Base-by-base conservation (phyloP, 2,888 invertebrate species). In the Oxycera nigricornis region DNA sequence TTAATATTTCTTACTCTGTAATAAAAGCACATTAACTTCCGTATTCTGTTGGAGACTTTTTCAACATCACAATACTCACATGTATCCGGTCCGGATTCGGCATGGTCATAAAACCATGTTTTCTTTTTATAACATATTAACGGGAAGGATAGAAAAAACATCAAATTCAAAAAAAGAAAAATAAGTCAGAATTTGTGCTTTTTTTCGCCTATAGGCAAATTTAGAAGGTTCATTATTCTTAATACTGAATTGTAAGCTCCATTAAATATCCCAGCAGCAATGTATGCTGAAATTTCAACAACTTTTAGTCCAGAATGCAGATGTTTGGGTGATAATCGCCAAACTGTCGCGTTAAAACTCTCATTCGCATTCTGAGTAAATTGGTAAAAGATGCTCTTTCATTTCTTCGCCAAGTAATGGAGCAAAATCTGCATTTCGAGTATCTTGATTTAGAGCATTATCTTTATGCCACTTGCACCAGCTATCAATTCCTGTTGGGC, bases 391-490 rank as follows among this genome's bases (percentile, higher is more conserved):
- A 17, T 31, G 35, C 20, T 26, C 17, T 35, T 31, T 35, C 20
- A 35, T 35, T 20, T 62, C 62, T 62, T 62, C 62, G 6, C 20
- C 31, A 3, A 20, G 11, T 22, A 17, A 24, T 55, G 20, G 3
- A 14, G 24, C 24, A 55, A 7, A 11, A 2, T 4, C 6, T 22
- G 4, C 3, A 7, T 11, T 55, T 4, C 24, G 0, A 17, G 24
- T 24, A 4, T 3, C 1, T n/a, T 62, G 35, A 20, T 20, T 11
- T 30, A 9, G 6, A 35, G 62, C 41, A 14, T 39, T 3, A 14
- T 14, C 41, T 14, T 39, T 20, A 26, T 46, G 65, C 46, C 65
- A 41, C 24, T 65, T 26, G 62, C 78, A 79, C 77, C 79, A 78
- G 14, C 76, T 77, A 35, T 77, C 73, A n/a, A 22, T 41, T 50